A percentile compares a stretch with the other conserved stretches of the same genome.
Evolutionary conservation across 2,113 vertebrate species (phyloP).

Genomic region (Pycnonotus jocosus): DNA sequence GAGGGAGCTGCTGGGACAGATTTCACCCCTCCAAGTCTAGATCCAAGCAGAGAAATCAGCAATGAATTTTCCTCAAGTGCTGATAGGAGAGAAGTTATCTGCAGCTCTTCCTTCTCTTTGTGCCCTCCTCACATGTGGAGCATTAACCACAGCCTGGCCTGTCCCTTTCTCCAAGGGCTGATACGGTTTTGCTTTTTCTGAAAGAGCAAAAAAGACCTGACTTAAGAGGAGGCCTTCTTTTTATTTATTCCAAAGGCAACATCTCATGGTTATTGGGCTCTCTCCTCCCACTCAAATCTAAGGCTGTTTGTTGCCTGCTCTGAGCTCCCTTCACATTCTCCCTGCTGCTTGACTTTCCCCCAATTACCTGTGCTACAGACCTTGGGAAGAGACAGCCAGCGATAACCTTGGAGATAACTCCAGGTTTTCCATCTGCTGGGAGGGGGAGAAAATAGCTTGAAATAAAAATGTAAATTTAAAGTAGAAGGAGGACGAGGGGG

Average conservation of each 20-base stretch:
- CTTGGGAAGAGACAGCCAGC: not conserved
- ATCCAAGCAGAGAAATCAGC: not conserved
- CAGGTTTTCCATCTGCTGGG: not conserved
- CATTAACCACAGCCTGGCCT: not conserved
- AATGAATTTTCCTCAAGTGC: not conserved
- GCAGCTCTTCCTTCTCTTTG: not conserved
- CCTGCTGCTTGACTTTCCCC: not conserved
- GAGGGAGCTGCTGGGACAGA: not conserved
- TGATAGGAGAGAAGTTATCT: not conserved
- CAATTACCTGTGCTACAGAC: not conserved
- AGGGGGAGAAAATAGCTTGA: constrained; percentile 20
- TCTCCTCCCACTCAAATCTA: not conserved
- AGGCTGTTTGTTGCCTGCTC: not conserved
- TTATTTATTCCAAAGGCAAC: not conserved
- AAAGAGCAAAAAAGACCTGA: not conserved
- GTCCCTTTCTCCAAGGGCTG: not conserved
- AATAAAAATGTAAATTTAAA: constrained; percentile 43
- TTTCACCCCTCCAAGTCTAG: not conserved
- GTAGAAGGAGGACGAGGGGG: not conserved
- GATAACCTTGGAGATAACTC: constrained; percentile 23
- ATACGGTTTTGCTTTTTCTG: not conserved
- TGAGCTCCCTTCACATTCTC: not conserved
- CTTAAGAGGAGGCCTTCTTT: not conserved
- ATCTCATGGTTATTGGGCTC: not conserved
- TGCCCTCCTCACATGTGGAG: not conserved